Base-by-base conservation (phyloP, 2,113 vertebrate species). In the Rousettus leschenaultii region DNA sequence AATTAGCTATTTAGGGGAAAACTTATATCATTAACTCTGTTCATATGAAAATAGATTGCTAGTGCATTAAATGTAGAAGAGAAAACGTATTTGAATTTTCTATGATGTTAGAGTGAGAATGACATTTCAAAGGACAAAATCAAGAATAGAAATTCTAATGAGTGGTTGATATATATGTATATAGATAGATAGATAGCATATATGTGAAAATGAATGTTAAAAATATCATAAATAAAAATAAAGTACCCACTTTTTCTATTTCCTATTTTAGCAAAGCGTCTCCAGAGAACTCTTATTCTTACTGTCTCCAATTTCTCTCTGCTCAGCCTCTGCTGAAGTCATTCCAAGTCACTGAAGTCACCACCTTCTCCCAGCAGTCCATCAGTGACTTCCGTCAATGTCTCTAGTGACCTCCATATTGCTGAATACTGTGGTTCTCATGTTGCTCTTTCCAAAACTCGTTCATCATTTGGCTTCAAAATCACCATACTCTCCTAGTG, bases 111-210 rank as follows among this genome's bases (percentile, higher is more conserved):
- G 65, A 51, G 43, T 40, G 5, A 59, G 66, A 71, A 77, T 53
- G 65, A n/a, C 63, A 93, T 95, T 95, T 95, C 53, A 95, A 78
- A 92, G 70, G 30, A 35, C 22, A 94, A 79, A 66, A 84, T 84
- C 48, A 87, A 74, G 65, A 57, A 51, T 92, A 70, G 38, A 90
- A 78, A 87, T 63, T 28, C 6, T 66, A 84, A 35, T 59, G 40
- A 57, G 22, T 73, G 51, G n/a, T 70, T 78, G 86, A 79, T 61
- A 74, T 48, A 38, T 22, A 55, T 28, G 19, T 43, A 59, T 59
- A 19, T 59, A 38, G 18, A 3, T 80, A 28, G 16, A 59, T 30
- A 61, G 79, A 33, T 63, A 45, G 19, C 61, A 16, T 78, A 15
- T 86, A 38, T 53, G 63, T 65, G 53, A 80, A 92, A 71, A 82